Percentiles rank a stretch among this genome's conserved stretches.
phyloP scores from a whole-genome alignment of 1,140 invertebrate genomes.

The Nylanderia fulva region DNA sequence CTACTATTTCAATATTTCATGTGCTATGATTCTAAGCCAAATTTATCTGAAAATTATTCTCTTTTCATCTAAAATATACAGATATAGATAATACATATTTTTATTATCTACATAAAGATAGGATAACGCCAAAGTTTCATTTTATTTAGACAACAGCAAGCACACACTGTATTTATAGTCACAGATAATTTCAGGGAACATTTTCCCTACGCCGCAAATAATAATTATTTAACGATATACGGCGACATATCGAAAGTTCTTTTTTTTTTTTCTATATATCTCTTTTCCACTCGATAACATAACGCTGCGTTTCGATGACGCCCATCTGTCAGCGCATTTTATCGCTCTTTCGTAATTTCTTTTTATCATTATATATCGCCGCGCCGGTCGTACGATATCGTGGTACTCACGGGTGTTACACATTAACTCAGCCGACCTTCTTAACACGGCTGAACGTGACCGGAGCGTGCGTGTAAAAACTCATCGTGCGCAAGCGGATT shows the following conservation, averaged over 20 bases:
- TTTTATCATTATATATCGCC: slow-evolving; percentile 45
- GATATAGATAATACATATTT: no score
- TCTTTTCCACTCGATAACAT: slow-evolving; percentile 14
- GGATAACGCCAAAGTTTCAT: no score
- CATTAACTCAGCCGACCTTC: slow-evolving; percentile 48
- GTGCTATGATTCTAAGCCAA: no score
- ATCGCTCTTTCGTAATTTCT: slow-evolving; percentile 56
- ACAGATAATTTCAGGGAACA: no score
- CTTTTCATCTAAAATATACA: no score
- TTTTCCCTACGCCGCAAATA: not conserved
- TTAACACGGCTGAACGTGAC: slow-evolving; percentile 28
- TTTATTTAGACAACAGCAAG: no score
- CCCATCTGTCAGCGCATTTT: slow-evolving; percentile 23
- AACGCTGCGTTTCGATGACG: slow-evolving; percentile 1
- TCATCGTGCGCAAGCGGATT: slow-evolving; percentile 49
- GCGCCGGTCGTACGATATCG: slow-evolving; percentile 41
- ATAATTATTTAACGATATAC: slow-evolving; percentile 1
- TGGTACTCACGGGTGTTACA: slow-evolving; percentile 42
- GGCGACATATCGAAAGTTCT: not conserved
- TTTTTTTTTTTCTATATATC: no score
- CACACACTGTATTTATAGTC: no score
- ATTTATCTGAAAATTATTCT: no score
- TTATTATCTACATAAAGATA: no score
- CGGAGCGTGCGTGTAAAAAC: slow-evolving; percentile 35
- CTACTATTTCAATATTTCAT: no score